Percentiles rank a stretch among this genome's conserved stretches.
Evolutionary conservation across 2,888 invertebrate species (phyloP).

Genomic region (Phasia obesa): DNA sequence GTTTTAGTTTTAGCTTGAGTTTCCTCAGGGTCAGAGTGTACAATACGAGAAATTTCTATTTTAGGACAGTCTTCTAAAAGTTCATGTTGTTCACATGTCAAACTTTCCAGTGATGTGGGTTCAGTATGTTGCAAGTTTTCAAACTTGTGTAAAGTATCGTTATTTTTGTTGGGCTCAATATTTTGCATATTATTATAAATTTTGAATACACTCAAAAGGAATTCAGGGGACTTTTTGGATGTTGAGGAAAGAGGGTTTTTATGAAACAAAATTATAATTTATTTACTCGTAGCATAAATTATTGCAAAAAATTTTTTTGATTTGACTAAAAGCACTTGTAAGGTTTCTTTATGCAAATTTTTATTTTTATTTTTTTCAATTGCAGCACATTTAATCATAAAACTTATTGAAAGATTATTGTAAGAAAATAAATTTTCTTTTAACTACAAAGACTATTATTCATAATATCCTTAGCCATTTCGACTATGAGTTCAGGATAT

Average conservation of each 20-base stretch:
- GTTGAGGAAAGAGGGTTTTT: conserved; percentile 16
- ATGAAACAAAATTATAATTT: neutral
- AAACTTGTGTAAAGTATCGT: conserved; percentile 70
- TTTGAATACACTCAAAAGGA: neutral
- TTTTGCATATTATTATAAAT: conserved; percentile 79
- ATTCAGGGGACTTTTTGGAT: conserved; percentile 4
- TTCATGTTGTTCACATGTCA: conserved; percentile 48
- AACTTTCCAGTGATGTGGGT: conserved; percentile 65
- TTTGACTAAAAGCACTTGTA: conserved; percentile 62
- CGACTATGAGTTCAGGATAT: neutral
- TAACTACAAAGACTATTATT: neutral
- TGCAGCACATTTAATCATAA: conserved; percentile 8
- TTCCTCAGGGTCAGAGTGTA: conserved; percentile 72
- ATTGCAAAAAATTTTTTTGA: conserved; percentile 18
- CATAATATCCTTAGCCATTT: conserved; percentile 39
- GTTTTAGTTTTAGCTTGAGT: conserved; percentile 76
- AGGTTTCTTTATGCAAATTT: conserved; percentile 64
- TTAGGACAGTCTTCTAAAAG: conserved; percentile 46
- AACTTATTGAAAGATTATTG: neutral
- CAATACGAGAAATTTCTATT: conserved; percentile 43
- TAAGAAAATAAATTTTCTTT: neutral
- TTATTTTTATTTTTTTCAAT: conserved; percentile 11
- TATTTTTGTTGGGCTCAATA: conserved; percentile 73
- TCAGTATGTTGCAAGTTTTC: conserved; percentile 63
- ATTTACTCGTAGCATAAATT: conserved; percentile 20